Evolutionary conservation across 2,888 invertebrate genomes (phyloP), one percentile per base, ranked within the genome.

Genomic region (Spialia ferax): DNA sequence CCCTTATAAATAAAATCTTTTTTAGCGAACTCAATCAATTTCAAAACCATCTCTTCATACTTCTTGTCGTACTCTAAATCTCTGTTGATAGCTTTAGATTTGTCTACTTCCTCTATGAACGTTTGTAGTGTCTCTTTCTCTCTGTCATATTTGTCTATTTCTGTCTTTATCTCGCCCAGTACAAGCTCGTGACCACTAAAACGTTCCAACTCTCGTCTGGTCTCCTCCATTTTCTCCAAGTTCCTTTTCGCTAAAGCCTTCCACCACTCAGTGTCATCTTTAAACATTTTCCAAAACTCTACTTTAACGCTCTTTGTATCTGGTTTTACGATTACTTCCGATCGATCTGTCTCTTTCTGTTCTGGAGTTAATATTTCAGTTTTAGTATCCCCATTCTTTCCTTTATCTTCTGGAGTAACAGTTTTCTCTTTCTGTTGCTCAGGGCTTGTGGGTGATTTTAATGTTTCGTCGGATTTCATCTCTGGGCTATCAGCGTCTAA

Each of bases 191-290:
- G 85, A 0, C 91, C 91, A 61, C 92, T 94, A 70, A 94, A 94
- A 70, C 89, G 84, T 65, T 92, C 93, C 2, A 94, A 72, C 11
- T 94, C 94, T 59, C 82, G 77, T 72, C 88, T 87, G 0, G 93
- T 89, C 68, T 93, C 92, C 56, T 93, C 89, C 89, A 93, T 92
- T 79, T 89, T 93, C 1, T 91, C 87, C 11, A 94, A 74, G 75
- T 94, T 91, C 61, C 93, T 87, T 66, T 92, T 88, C 1, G 94
- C 93, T 20, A 94, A 72, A 0, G 87, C 93, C 63, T 88, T 92
- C 94, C 94, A 94, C 86, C 92, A 89, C 61, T 93, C 94, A 0
- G 92, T 87, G 38, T 94, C 94, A 68, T 93, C 89, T 72, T 87
- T 89, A 72, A 94, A 93, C 75, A 94, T 80, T 63, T 86, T 88